Evolutionary conservation across 1,140 invertebrate genomes (phyloP), one percentile per base, ranked within the genome.

Genomic region (Mercenaria mercenaria): DNA sequence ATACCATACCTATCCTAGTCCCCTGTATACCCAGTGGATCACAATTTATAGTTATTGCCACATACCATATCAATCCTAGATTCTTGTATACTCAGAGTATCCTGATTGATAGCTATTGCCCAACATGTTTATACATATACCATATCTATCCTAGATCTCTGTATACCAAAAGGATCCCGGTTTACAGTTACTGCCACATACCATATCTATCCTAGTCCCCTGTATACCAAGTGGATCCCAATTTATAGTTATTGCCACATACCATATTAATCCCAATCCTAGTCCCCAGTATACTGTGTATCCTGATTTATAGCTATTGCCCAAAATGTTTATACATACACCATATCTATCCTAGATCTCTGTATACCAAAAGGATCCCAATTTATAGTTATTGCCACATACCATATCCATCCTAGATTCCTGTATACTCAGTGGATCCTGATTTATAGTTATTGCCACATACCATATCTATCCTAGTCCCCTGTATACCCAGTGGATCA

Each of bases 281-380:
- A n/a, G n/a, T n/a, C n/a, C n/a, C n/a, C n/a, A n/a, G n/a, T n/a
- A n/a, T n/a, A n/a, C n/a, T n/a, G n/a, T n/a, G n/a, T n/a, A n/a
- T n/a, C n/a, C n/a, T n/a, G n/a, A n/a, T n/a, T n/a, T n/a, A n/a
- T n/a, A n/a, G n/a, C n/a, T n/a, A 93, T 97, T 97, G 96, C 99
- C 99, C 93, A 98, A 98, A n/a, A n/a, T n/a, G n/a, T n/a, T n/a
- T n/a, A n/a, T n/a, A n/a, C n/a, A n/a, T 95, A n/a, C n/a, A n/a
- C n/a, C 84, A 56, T 32, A n/a, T 43, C 8, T 15, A 77, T 76
- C 61, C 72, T 87, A 18, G 32, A 52, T 0, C 84, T 98, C 96
- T 99, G 98, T 89, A 98, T 98, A 15, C 99, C n/a, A n/a, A n/a
- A n/a, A 99, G 97, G 97, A 96, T 99, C 99, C 96, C 99, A 99